phyloP scores from a whole-genome alignment of 2,888 invertebrate species.

The Corythucha ciliata region DNA sequence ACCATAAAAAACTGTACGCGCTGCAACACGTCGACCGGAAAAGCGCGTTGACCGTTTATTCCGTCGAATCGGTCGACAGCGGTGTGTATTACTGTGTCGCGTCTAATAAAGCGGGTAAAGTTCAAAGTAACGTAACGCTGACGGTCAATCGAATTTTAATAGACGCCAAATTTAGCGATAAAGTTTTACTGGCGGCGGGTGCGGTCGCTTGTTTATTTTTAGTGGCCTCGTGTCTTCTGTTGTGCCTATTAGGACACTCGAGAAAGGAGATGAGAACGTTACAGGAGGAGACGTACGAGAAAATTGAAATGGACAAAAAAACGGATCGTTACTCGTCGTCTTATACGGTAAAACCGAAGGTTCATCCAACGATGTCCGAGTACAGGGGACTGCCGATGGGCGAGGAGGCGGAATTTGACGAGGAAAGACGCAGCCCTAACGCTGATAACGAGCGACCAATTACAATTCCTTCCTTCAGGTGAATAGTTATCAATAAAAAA shows the following conservation, averaged over 20 bases:
- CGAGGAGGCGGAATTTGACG: slow-evolving; percentile 29
- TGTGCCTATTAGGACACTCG: slow-evolving; percentile 40
- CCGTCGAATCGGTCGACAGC: slow-evolving; percentile 63
- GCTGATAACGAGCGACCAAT: slow-evolving; percentile 16
- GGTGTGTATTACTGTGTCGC: slow-evolving; percentile 68
- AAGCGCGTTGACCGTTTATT: slow-evolving; percentile 30
- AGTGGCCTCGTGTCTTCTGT: slow-evolving; percentile 55
- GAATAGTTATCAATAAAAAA: neutral
- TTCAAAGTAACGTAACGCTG: slow-evolving; percentile 63
- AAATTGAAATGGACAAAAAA: slow-evolving; percentile 63
- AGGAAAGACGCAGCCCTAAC: slow-evolving; percentile 12
- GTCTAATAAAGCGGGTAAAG: slow-evolving; percentile 69
- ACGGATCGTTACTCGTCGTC: slow-evolving; percentile 16
- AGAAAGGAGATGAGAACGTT: slow-evolving; percentile 22
- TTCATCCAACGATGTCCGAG: slow-evolving; percentile 27
- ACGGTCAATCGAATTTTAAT: slow-evolving; percentile 43
- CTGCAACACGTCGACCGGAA: slow-evolving; percentile 27
- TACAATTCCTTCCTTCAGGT: slow-evolving; percentile 7
- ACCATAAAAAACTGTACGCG: slow-evolving; percentile 35
- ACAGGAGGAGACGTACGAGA: slow-evolving; percentile 59
- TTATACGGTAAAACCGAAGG: slow-evolving; percentile 19
- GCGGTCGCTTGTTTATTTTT: slow-evolving; percentile 55
- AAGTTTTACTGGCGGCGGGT: slow-evolving; percentile 57
- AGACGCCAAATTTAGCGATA: slow-evolving; percentile 44
- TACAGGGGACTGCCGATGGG: slow-evolving; percentile 30